phyloP scores from a whole-genome alignment of 2,113 vertebrate species.

The Perognathus longimembris region DNA sequence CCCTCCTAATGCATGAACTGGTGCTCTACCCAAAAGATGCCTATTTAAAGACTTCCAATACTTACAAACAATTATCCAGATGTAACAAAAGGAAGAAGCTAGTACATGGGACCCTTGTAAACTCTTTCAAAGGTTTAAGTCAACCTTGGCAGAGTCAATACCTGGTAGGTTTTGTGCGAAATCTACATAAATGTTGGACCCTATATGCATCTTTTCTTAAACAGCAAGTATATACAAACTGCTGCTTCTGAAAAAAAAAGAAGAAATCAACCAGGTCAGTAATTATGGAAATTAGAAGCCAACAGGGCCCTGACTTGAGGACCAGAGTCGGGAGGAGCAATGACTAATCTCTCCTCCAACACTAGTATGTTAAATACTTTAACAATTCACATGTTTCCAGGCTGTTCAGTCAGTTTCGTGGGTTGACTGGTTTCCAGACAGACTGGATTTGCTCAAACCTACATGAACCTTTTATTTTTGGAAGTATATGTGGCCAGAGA shows the following conservation, averaged over 20 bases:
- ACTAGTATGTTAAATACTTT: constrained; percentile 14
- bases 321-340: background rate
- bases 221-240: background rate
- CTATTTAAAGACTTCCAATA: background rate
- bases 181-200: background rate
- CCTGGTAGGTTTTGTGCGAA: background rate
- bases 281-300: background rate
- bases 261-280: background rate
- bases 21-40: background rate
- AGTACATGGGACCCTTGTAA: background rate
- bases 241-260: constrained; percentile 26
- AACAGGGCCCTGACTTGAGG: background rate
- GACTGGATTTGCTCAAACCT: constrained; percentile 62
- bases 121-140: constrained; percentile 27
- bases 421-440: constrained; percentile 54
- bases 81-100: constrained; percentile 12
- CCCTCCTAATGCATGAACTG: background rate
- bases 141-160: background rate
- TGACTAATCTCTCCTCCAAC: constrained; percentile 18
- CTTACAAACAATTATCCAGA: background rate
- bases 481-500: constrained; percentile 50
- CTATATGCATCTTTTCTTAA: constrained; percentile 5
- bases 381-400: constrained; percentile 45
- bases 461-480: constrained; percentile 70
- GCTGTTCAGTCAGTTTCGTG: background rate